Evolutionary conservation across 2,797 vertebrate species (phyloP).

Genomic region (Dermochelys coriacea): DNA sequence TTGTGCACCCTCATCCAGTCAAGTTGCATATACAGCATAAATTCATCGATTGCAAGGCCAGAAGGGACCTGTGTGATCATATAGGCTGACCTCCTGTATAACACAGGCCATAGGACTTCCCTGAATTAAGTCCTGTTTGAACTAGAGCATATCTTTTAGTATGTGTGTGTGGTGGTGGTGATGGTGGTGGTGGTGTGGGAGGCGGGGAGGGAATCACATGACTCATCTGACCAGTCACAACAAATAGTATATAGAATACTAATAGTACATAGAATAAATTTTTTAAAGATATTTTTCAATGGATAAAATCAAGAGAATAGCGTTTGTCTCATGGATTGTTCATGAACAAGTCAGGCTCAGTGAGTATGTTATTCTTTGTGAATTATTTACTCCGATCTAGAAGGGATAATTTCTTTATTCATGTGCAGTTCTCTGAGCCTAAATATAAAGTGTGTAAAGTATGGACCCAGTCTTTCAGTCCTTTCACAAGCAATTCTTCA

Average conservation of each 20-base stretch:
- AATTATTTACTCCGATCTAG: not conserved
- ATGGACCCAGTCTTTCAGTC: not conserved
- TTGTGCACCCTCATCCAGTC: not conserved
- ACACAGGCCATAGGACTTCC: not conserved
- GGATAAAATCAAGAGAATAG: fast-evolving
- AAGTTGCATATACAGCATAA: too few species aligned
- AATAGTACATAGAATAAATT: not conserved
- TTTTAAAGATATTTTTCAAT: not conserved
- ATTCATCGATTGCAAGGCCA: not conserved
- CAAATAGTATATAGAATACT: not conserved
- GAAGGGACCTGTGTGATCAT: not conserved
- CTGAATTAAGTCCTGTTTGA: not conserved
- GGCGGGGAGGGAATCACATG: not conserved
- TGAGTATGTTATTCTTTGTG: not conserved
- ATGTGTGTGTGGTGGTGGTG: too few species aligned
- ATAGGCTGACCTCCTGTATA: not conserved
- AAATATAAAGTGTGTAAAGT: not conserved
- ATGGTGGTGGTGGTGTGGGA: not conserved
- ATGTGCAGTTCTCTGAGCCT: not conserved
- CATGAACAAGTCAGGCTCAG: not conserved
- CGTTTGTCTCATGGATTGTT: not conserved
- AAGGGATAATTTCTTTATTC: not conserved
- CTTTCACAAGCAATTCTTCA: not conserved
- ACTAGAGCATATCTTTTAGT: not conserved
- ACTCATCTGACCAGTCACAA: not conserved